Evolutionary conservation across 2,113 vertebrate genomes (phyloP).

Genomic region (Brachypodius melanocephalos): DNA sequence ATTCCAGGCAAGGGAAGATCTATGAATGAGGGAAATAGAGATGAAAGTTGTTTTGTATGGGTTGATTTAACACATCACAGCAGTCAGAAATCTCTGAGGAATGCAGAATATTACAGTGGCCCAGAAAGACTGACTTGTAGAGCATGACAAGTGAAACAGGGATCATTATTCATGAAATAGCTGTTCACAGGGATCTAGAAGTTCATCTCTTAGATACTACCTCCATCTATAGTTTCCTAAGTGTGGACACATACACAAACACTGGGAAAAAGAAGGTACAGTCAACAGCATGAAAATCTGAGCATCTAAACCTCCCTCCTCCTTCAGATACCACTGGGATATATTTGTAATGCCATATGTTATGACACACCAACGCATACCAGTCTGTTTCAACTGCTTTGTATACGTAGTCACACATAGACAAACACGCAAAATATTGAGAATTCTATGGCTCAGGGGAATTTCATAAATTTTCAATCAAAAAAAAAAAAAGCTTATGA

Average conservation of each 20-base stretch:
- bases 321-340: background rate
- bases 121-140: background rate
- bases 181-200: background rate
- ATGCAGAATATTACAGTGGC: background rate
- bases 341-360: constrained; percentile 29
- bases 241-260: background rate
- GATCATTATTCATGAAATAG: background rate
- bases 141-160: background rate
- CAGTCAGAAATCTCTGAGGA: background rate
- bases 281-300: background rate
- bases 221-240: background rate
- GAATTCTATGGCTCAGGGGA: background rate
- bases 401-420: background rate
- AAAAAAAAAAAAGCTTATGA: background rate
- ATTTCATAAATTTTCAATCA: background rate
- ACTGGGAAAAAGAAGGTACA: background rate
- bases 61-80: background rate
- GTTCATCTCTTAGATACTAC: background rate
- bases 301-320: constrained; percentile 10
- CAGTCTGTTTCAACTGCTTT: background rate
- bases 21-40: background rate
- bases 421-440: constrained; percentile 1
- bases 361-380: background rate
- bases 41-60: background rate
- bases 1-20: background rate